These are phyloP conservation scores for Conops quadrifasciatus DNA, from an alignment of 2,888 invertebrate species.

Conservation along the genomic window DNA sequence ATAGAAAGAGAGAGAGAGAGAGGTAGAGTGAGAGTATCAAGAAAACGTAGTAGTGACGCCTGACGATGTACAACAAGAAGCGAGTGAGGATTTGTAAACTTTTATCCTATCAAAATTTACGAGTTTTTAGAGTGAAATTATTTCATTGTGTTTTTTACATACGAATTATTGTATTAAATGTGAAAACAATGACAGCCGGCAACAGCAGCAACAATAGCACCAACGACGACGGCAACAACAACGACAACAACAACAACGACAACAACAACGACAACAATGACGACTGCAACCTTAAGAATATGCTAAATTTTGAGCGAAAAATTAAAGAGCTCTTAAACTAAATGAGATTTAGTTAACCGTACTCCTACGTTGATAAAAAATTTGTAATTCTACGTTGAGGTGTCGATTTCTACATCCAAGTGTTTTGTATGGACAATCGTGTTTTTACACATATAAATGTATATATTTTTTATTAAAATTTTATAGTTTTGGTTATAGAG, in stretches of 20 bases:
- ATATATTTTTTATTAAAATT: no score
- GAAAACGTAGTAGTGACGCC: background rate
- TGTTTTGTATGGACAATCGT: no score
- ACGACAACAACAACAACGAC: background rate
- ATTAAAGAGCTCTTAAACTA: background rate
- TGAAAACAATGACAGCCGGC: background rate
- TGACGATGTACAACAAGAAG: background rate
- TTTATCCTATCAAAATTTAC: constrained; percentile 8
- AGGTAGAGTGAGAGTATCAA: background rate
- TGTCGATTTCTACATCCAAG: no score
- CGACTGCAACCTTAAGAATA: background rate
- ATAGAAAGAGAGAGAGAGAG: background rate
- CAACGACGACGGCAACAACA: background rate
- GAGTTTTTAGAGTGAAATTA: background rate
- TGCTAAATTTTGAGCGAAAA: background rate
- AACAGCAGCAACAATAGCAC: background rate
- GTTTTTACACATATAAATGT: no score
- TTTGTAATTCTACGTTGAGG: no score
- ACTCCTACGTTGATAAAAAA: no score
- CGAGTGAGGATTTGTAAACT: background rate
- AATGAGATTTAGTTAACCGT: background rate
- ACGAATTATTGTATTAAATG: background rate
- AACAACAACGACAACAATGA: background rate
- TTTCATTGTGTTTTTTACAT: background rate
- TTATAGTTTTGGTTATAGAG: no score